Percentiles rank a stretch among this genome's conserved stretches.
Conservation (phyloP, 2,797 vertebrate genomes). For the Diglossa cyanea region DNA sequence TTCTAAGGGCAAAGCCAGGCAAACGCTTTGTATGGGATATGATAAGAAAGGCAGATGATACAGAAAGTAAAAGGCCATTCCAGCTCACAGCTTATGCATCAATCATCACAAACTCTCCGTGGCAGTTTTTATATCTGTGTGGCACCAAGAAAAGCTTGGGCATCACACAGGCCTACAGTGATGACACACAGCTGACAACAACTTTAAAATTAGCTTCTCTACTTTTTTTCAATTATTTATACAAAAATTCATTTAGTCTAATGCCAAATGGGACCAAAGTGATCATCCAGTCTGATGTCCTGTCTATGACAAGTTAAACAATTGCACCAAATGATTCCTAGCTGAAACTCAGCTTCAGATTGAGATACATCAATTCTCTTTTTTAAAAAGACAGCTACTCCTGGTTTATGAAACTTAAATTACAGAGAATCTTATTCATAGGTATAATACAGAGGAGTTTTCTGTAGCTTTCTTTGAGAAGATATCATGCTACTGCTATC, state of each 20-base stretch:
- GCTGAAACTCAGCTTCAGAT: neutral
- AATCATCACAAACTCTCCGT: neutral
- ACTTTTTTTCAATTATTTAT: neutral
- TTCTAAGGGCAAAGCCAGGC: neutral
- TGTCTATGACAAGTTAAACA: neutral
- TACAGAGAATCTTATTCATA: neutral
- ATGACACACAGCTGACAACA: neutral
- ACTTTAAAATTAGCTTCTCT: neutral
- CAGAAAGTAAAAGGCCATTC: neutral
- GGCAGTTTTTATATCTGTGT: neutral
- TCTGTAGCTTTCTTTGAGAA: neutral
- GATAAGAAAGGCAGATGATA: neutral
- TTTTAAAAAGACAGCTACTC: neutral
- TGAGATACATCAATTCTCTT: neutral
- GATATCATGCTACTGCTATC: neutral
- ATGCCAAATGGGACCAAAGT: neutral
- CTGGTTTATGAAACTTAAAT: neutral
- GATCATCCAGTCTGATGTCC: neutral
- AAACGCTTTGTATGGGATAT: neutral
- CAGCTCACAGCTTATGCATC: neutral
- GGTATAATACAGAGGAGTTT: neutral
- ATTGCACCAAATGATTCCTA: neutral
- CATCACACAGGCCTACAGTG: neutral
- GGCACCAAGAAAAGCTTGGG: neutral
- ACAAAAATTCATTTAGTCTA: neutral